A percentile compares a stretch with the other conserved stretches of the same genome.
Conservation (phyloP, 1,140 invertebrate genomes). For the Ips nitidus region DNA sequence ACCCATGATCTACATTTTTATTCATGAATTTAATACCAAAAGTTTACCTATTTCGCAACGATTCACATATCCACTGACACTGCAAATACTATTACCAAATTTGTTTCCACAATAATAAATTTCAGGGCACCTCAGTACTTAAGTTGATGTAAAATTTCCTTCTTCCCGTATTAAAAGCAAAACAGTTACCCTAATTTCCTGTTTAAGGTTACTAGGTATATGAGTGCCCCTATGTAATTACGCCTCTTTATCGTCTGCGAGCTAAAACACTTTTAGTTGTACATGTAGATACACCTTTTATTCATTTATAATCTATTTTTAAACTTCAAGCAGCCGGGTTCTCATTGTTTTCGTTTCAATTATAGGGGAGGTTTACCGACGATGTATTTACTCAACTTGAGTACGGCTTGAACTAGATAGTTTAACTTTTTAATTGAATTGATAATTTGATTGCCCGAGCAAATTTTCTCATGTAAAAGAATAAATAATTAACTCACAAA, state of each 20-base stretch:
- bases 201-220: constrained; percentile 15
- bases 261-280: constrained; percentile 6
- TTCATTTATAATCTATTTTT: not conserved
- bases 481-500: too few relatives aligned
- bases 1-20: constrained; percentile 35
- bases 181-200: constrained; percentile 18
- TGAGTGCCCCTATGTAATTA: constrained; percentile 21
- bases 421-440: too few relatives aligned
- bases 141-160: not conserved
- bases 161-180: constrained; percentile 13
- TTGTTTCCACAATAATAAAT: not conserved
- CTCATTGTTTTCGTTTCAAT: not conserved
- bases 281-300: constrained; percentile 2
- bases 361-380: too few relatives aligned
- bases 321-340: not conserved
- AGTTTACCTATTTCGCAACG: constrained; percentile 17
- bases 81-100: constrained; percentile 1
- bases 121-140: not conserved
- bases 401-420: too few relatives aligned
- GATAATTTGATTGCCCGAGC: too few relatives aligned
- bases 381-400: too few relatives aligned
- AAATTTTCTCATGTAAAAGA: too few relatives aligned
- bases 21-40: constrained; percentile 21
- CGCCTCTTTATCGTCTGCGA: constrained; percentile 1
- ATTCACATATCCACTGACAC: not conserved